Conservation (phyloP, 2,888 invertebrate species). For the Ophion slaviceki region DNA sequence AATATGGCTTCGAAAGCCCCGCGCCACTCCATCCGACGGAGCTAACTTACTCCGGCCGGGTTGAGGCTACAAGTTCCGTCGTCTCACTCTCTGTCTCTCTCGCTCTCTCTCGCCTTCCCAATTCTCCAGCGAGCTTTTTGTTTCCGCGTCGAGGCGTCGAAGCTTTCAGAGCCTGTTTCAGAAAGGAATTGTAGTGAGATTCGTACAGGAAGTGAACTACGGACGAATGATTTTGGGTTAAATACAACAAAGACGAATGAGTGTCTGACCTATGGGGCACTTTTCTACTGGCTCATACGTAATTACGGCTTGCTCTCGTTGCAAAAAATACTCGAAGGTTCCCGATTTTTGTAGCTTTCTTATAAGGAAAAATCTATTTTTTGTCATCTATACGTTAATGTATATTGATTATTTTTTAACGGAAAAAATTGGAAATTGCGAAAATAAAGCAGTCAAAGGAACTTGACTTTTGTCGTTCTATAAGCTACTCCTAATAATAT, state of each 20-base stretch:
- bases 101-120: neutral
- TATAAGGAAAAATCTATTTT: no score
- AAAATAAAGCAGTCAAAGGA: no score
- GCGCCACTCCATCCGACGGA: constrained; percentile 62
- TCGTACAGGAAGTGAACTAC: constrained; percentile 1
- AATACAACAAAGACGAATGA: neutral
- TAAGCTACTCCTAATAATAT: no score
- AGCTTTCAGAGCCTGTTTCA: constrained; percentile 35
- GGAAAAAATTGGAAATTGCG: neutral
- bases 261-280: constrained; percentile 22
- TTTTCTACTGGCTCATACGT: constrained; percentile 5
- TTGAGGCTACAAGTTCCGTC: constrained; percentile 68
- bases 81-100: constrained; percentile 30
- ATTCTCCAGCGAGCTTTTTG: constrained; percentile 44
- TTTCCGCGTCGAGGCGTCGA: constrained; percentile 51
- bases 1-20: constrained; percentile 76
- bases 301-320: neutral
- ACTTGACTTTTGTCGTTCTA: no score
- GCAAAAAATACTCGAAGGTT: neutral
- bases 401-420: no score
- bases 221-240: neutral
- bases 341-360: neutral
- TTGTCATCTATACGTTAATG: no score
- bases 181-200: constrained; percentile 23
- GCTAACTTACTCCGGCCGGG: constrained; percentile 73